Base-by-base conservation (phyloP, 2,113 vertebrate species). In the Rhinolophus sinicus region DNA sequence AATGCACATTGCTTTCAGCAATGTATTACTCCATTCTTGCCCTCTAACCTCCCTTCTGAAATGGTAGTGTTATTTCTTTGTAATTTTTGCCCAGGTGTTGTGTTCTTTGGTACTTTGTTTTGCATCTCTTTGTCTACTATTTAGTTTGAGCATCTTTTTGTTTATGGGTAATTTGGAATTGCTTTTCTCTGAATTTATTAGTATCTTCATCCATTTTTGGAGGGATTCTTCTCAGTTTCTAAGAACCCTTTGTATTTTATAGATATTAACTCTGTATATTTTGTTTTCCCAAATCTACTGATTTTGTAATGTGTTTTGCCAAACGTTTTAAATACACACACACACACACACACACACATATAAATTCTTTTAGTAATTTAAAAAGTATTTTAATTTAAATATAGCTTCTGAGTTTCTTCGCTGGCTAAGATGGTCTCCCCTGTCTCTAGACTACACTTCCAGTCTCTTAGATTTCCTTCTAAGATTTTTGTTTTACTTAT, bases 371-470 rank as follows among this genome's bases (percentile, higher is more conserved):
- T 50, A 50, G 47, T 50, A 50, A 50, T 50, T 50, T 52, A 62
- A 65, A 58, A 50, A 75, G 22, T 50, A 77, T 78, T 90, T 95
- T 88, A 82, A 62, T 62, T 72, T 93, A 60, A 75, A 76, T 87
- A 90, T 30, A 67, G 19, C 44, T 64, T 86, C 40, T 73, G 30
- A 77, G 11, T 92, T 78, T 93, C 67, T 64, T 77, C 19, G 65
- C 70, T 84, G 10, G 33, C 40, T 78, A 65, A 58, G 19, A 47
- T 60, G 35, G 24, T 88, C 30, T 91, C 19, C n/a, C 5, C 47
- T 87, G 47, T 72, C 44, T 70, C 44, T 50, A 35, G 38, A 90
- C 47, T 33, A 26, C 2, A 52, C 40, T 70, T 88, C 33, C 0
- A 84, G 9, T 88, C 40, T 86, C 78, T 93, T 76, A 82, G 58